phyloP scores from a whole-genome alignment of 2,113 vertebrate genomes.

The Xyrauchen texanus region DNA sequence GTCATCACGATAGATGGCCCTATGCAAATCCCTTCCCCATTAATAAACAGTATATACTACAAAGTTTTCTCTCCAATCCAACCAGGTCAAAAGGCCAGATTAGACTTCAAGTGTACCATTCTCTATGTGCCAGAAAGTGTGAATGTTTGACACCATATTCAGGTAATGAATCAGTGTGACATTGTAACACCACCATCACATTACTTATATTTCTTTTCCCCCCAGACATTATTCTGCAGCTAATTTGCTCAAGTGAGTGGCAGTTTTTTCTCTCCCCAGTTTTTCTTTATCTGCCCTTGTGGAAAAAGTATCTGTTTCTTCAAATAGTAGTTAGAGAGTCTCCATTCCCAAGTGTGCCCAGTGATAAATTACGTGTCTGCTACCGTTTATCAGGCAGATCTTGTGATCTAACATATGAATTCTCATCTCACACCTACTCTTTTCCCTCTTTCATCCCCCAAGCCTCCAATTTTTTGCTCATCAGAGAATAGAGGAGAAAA shows the following conservation, averaged over 20 bases:
- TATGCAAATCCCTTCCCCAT: background rate
- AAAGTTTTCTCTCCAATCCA: background rate
- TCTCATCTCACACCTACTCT: conserved; percentile 36
- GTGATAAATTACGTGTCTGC: conserved; percentile 45
- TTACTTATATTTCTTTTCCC: conserved; percentile 2
- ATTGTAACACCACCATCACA: conserved; percentile 12
- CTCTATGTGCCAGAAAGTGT: background rate
- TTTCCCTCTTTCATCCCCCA: conserved; percentile 7
- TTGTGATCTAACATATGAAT: conserved; percentile 44
- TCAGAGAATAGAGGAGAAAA: background rate
- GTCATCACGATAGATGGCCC: background rate
- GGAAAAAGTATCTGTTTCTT: conserved; percentile 33
- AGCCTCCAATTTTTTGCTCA: conserved; percentile 11
- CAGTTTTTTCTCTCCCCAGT: background rate
- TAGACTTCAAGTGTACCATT: background rate
- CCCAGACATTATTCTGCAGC: conserved; percentile 10
- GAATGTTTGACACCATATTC: background rate
- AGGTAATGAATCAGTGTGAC: conserved; percentile 21
- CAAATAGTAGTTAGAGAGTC: conserved; percentile 27
- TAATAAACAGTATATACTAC: background rate
- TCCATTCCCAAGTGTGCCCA: conserved; percentile 11
- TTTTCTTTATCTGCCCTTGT: conserved; percentile 34
- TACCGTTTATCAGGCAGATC: conserved; percentile 42
- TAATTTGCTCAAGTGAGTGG: conserved; percentile 29
- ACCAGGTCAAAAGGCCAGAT: background rate